phyloP scores from a whole-genome alignment of 2,113 vertebrate genomes.

The Microtus ochrogaster region DNA sequence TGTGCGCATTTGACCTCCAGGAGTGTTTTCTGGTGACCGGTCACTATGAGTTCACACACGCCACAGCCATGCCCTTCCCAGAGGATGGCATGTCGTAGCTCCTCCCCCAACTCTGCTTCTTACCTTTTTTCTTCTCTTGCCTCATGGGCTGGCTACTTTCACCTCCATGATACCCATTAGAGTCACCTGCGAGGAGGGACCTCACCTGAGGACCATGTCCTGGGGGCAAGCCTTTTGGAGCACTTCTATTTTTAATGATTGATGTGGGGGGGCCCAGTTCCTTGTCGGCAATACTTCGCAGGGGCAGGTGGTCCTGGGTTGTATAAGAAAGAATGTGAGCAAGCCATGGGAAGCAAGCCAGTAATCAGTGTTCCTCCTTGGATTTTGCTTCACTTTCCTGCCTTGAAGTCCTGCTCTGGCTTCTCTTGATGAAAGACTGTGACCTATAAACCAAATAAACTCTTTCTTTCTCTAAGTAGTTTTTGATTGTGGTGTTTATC shows the following conservation, averaged over 20 bases:
- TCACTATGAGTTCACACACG: neutral
- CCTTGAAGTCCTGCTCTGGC: neutral
- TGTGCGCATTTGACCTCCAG: neutral
- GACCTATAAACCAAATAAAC: neutral
- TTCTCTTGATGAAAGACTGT: neutral
- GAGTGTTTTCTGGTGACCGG: no score
- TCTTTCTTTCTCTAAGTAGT: neutral
- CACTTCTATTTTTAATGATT: neutral
- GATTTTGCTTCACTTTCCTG: neutral
- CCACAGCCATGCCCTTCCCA: no score
- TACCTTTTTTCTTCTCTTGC: no score
- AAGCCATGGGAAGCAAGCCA: neutral
- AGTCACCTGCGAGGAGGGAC: neutral
- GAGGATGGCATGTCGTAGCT: no score
- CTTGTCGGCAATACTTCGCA: neutral
- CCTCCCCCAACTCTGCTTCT: no score
- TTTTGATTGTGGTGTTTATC: neutral
- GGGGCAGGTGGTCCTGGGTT: neutral
- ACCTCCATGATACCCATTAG: no score
- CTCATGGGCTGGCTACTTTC: neutral
- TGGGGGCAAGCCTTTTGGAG: neutral
- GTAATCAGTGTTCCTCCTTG: neutral
- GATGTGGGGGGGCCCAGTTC: neutral
- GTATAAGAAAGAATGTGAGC: neutral
- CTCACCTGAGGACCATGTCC: neutral